Percentiles rank a stretch among this genome's conserved stretches.
Evolutionary conservation across 37 sponge, comb jelly and placozoan species (phyloP).

Genomic region (Dysidea cf. avara): DNA sequence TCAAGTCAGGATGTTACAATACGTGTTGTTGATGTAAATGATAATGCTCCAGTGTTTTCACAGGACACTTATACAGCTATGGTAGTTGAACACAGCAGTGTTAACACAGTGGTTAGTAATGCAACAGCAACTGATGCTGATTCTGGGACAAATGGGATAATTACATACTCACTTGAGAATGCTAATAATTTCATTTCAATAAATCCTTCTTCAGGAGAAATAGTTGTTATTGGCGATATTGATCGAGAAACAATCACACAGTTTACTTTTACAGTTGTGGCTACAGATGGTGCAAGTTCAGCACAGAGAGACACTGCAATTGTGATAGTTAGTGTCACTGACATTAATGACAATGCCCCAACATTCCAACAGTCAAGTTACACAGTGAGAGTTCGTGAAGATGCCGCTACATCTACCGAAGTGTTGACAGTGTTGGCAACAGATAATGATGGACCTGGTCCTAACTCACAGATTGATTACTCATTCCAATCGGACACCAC

Average conservation of each 20-base stretch:
- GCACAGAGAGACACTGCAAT: constrained; percentile 19
- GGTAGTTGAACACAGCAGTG: constrained; percentile 20
- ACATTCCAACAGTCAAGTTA: constrained; percentile 4
- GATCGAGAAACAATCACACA: constrained; percentile 43
- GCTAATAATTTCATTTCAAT: constrained; percentile 31
- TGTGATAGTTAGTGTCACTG: constrained; percentile 23
- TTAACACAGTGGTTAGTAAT: constrained; percentile 8
- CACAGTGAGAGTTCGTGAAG: constrained; percentile 18
- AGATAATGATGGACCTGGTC: constrained; percentile 45
- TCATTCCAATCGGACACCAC: neutral
- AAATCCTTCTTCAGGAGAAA: constrained; percentile 19
- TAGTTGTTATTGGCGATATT: constrained; percentile 26
- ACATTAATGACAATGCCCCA: constrained; percentile 54
- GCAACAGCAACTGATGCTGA: constrained; percentile 50
- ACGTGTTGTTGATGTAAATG: constrained; percentile 28
- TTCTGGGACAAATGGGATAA: constrained; percentile 25
- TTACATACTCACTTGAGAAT: constrained; percentile 25
- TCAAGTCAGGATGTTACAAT: constrained; percentile 21
- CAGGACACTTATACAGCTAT: neutral
- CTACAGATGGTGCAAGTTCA: constrained; percentile 31
- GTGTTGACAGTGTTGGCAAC: constrained; percentile 43
- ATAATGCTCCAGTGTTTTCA: constrained; percentile 42
- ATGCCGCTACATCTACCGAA: constrained; percentile 11
- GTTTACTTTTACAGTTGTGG: constrained; percentile 43
- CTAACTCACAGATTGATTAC: constrained; percentile 14